Conservation (phyloP, 1,140 invertebrate genomes). For the Euschistus heros region DNA sequence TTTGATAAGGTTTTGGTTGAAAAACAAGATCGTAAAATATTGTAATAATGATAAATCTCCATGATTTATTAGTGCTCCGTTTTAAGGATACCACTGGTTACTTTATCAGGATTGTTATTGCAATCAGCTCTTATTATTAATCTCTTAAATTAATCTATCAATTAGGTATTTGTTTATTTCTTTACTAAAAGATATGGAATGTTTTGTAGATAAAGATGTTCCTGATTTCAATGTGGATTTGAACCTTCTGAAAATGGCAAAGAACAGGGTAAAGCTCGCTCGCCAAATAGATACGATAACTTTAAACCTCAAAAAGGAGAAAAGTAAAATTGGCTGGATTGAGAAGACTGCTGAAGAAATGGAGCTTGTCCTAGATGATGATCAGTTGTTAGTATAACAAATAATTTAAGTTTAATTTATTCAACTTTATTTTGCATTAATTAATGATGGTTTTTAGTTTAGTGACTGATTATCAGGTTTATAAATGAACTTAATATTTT, state of each 20-base stretch:
- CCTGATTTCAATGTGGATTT: conserved; percentile 69
- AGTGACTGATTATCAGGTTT: too few relatives aligned
- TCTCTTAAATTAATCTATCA: not conserved
- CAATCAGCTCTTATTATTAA: too few relatives aligned
- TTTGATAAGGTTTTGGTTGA: too few relatives aligned
- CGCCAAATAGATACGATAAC: conserved; percentile 66
- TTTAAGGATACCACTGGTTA: too few relatives aligned
- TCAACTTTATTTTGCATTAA: too few relatives aligned
- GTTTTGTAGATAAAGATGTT: conserved; percentile 60
- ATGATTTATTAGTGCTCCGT: too few relatives aligned
- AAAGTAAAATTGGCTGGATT: conserved; percentile 61
- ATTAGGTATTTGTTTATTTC: conserved; percentile 4
- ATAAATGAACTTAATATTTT: too few relatives aligned
- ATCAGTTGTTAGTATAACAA: conserved; percentile 41
- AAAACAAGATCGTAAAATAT: too few relatives aligned
- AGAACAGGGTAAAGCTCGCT: conserved; percentile 62
- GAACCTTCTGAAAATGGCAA: conserved; percentile 51
- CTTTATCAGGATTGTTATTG: too few relatives aligned
- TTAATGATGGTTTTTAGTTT: too few relatives aligned
- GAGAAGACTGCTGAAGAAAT: conserved; percentile 71
- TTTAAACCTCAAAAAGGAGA: conserved; percentile 52
- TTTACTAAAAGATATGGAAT: too few relatives aligned
- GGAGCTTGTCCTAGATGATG: conserved; percentile 75
- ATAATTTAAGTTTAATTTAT: not conserved
- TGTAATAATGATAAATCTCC: too few relatives aligned